These are phyloP conservation scores for Scrobipalpa atriplicella DNA, from an alignment of 2,888 invertebrate species.

Conservation along the genomic window DNA sequence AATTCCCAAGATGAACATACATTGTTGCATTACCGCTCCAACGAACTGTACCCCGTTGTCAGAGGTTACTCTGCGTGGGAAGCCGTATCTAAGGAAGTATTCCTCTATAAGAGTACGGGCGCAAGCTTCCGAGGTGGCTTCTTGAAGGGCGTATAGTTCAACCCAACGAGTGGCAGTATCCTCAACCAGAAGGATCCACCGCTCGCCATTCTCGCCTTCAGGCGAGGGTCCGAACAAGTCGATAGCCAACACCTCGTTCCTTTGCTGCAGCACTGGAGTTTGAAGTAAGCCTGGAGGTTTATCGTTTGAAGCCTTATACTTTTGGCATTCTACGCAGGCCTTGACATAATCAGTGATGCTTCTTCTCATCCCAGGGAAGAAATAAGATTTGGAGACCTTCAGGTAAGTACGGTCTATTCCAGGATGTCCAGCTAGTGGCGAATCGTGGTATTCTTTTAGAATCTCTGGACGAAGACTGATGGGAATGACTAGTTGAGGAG, in stretches of 20 bases:
- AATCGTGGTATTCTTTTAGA: slow-evolving; percentile 29
- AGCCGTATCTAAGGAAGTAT: slow-evolving; percentile 19
- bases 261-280: slow-evolving; percentile 15
- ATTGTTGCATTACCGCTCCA: slow-evolving; percentile 30
- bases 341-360: slow-evolving; percentile 35
- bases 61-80: slow-evolving; percentile 11
- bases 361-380: slow-evolving; percentile 35
- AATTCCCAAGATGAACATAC: slow-evolving; percentile 25
- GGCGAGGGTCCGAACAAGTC: slow-evolving; percentile 33
- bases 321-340: slow-evolving; percentile 33
- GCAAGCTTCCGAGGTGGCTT: slow-evolving; percentile 30
- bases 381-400: slow-evolving; percentile 20
- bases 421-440: slow-evolving; percentile 32
- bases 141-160: slow-evolving; percentile 27
- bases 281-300: slow-evolving; percentile 36
- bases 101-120: slow-evolving; percentile 14
- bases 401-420: slow-evolving; percentile 30
- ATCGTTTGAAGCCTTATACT: slow-evolving; percentile 33
- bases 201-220: slow-evolving; percentile 25
- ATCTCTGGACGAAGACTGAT: slow-evolving; percentile 15
- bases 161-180: slow-evolving; percentile 32
- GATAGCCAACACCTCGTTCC: slow-evolving; percentile 7
- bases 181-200: slow-evolving; percentile 31
- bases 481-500: slow-evolving; percentile 24
- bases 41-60: slow-evolving; percentile 29